Evolutionary conservation across 2,113 vertebrate species (phyloP).

Genomic region (Pseudorhombus dupliciocellatus): DNA sequence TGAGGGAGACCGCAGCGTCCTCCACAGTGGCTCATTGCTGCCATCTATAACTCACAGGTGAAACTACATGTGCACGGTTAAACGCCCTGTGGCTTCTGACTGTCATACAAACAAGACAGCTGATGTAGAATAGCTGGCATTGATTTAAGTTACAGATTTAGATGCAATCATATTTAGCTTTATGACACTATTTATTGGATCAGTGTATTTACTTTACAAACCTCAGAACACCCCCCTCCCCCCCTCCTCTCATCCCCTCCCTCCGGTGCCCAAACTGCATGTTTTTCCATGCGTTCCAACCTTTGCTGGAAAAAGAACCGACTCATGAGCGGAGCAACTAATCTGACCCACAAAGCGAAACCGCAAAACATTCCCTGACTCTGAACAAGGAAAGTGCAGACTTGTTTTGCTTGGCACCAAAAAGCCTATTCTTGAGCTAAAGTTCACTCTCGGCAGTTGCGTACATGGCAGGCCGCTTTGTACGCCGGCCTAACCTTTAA

Average conservation of each 20-base stretch:
- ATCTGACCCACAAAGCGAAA: conserved; percentile 64
- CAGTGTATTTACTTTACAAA: conserved; percentile 57
- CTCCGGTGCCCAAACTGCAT: conserved; percentile 42
- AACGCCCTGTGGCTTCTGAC: conserved; percentile 12
- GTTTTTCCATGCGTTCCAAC: conserved; percentile 67
- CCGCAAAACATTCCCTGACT: conserved; percentile 68
- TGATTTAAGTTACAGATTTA: conserved; percentile 56
- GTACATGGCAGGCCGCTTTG: conserved; percentile 16
- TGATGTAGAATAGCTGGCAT: conserved; percentile 54
- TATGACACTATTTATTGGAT: conserved; percentile 64
- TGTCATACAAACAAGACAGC: conserved; percentile 6
- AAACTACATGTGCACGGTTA: conserved; percentile 52
- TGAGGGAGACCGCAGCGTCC: not conserved
- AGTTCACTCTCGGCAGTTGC: conserved; percentile 61
- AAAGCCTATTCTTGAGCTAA: conserved; percentile 67
- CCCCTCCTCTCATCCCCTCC: not conserved
- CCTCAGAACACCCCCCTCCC: conserved; percentile 32
- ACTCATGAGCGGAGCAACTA: conserved; percentile 69
- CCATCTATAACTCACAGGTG: conserved; percentile 83
- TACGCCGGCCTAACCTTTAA: conserved; percentile 60
- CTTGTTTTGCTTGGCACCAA: conserved; percentile 72
- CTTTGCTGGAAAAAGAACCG: conserved; percentile 63
- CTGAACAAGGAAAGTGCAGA: conserved; percentile 58
- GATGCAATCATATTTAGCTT: conserved; percentile 57
- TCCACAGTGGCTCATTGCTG: conserved; percentile 85